phyloP scores from a whole-genome alignment of 2,113 vertebrate genomes.

The Bungarus multicinctus region DNA sequence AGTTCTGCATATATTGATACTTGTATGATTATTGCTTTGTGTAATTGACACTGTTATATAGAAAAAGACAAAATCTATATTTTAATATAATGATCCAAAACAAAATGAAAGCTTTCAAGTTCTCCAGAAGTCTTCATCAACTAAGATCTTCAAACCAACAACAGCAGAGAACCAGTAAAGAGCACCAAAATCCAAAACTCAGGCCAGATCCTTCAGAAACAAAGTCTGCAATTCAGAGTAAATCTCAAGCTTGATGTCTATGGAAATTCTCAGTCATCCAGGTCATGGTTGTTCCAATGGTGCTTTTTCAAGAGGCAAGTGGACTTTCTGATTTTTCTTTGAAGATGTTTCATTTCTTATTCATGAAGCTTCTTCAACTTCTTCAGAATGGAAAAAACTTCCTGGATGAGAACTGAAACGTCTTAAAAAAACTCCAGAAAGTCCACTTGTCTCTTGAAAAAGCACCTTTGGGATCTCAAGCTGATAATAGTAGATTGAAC shows the following conservation, averaged over 20 bases:
- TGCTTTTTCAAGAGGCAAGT: no score
- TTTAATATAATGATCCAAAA: background rate
- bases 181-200: background rate
- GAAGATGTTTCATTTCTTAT: no score
- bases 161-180: background rate
- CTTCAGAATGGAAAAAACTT: no score
- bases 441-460: no score
- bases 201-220: background rate
- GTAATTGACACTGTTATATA: background rate
- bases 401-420: no score
- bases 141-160: background rate
- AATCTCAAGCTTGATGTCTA: background rate
- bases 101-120: background rate
- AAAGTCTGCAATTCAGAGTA: background rate
- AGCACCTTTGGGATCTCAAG: background rate
- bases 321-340: no score
- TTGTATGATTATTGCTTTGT: background rate
- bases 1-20: background rate
- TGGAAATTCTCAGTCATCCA: no score
- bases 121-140: background rate
- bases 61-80: background rate
- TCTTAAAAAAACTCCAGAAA: no score
- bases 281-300: no score
- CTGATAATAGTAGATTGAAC: background rate
- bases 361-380: no score